Evolutionary conservation across 2,888 invertebrate genomes (phyloP), one percentile per base, ranked within the genome.

Genomic region (Rhaphigaster nebulosa): DNA sequence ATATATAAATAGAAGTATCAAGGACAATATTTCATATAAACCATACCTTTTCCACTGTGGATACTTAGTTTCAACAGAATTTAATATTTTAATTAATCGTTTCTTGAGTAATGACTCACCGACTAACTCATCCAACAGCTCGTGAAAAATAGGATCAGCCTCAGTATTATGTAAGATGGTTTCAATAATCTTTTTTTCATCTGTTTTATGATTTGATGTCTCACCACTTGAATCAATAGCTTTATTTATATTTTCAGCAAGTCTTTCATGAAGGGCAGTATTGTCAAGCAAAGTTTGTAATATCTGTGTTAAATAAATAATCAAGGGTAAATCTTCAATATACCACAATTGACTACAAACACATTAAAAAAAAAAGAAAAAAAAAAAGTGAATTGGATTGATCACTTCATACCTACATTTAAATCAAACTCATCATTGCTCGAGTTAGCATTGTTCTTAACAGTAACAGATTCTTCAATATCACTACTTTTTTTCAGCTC

Each of bases 241-340:
- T 91, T 91, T 91, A 90, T 92, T 92, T 45, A 92, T 92, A 87
- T 92, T 92, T 88, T 92, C 92, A 20, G 92, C 92, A 88, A 92
- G 50, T 50, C 91, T 89, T 87, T 92, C 91, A 89, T 92, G 92
- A 20, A 91, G 91, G 23, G 90, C 91, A 84, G 89, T 92, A 52
- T 92, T 91, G 45, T 92, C 92, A 54, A 92, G 52, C 15, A 92
- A 87, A 41, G 90, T 87, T 89, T 91, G 91, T 29, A 91, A 84
- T 41, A 91, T 88, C 90, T 91, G 87, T 45, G 18, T 50, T 87
- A 87, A 87, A 87, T 76, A 76, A 76, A 76, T 76, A 76, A 76
- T 76, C 70, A 76, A 38, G 70, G 70, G 23, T 76, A 38, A 76
- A 76, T 76, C 70, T 76, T 76, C 38, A 38, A 76, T 76, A 38